These are phyloP conservation scores for Tokudaia muenninki DNA, from an alignment of 2,797 vertebrate species.

Conservation along the genomic window DNA sequence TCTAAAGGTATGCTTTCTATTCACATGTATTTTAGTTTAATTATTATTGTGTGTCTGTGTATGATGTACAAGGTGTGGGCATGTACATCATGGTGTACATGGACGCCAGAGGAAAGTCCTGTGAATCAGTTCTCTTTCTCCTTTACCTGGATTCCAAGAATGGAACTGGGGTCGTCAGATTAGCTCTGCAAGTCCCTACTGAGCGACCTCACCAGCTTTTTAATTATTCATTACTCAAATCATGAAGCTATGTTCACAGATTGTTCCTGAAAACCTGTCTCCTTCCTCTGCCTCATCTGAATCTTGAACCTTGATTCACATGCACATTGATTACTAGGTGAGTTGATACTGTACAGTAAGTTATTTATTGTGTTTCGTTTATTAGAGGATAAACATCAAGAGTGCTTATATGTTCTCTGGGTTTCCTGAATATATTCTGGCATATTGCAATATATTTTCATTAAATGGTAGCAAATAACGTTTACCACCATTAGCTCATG, in stretches of 20 bases:
- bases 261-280: neutral
- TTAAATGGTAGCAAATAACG: neutral
- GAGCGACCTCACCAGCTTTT: neutral
- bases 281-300: neutral
- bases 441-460: neutral
- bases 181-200: neutral
- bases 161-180: neutral
- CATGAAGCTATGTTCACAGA: neutral
- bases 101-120: neutral
- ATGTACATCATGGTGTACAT: neutral
- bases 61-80: no score
- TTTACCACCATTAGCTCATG: neutral
- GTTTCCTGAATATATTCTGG: neutral
- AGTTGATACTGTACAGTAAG: neutral
- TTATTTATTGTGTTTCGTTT: constrained; percentile 1
- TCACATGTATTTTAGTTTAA: neutral
- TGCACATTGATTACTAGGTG: neutral
- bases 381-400: neutral
- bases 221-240: neutral
- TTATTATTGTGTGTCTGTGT: neutral
- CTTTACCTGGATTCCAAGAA: neutral
- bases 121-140: neutral
- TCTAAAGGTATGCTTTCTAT: neutral
- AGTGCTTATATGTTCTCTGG: neutral
- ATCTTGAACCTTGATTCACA: neutral